Evolutionary conservation across 1,140 invertebrate genomes (phyloP).

Genomic region (Teleogryllus occipitalis): DNA sequence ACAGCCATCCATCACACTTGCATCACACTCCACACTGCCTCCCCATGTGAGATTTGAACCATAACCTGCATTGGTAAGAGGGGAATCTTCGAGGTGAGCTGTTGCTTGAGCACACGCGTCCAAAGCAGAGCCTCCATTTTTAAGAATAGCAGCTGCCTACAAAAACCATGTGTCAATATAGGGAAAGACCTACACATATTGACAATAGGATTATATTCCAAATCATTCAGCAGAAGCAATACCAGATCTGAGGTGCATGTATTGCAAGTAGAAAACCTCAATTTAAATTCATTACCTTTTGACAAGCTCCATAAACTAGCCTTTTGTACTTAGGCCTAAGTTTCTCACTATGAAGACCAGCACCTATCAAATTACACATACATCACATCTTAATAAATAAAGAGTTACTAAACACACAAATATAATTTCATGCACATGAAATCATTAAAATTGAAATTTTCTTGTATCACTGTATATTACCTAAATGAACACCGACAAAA

Average conservation of each 20-base stretch:
- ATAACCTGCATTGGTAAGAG: conserved; percentile 83
- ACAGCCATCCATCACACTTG: conserved; percentile 81
- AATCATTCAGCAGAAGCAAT: background rate
- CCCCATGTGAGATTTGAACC: conserved; percentile 84
- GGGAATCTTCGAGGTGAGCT: conserved; percentile 72
- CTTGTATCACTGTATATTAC: background rate
- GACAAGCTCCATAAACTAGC: background rate
- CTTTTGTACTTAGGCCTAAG: background rate
- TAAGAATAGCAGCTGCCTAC: background rate
- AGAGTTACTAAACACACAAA: background rate
- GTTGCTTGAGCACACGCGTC: conserved; percentile 74
- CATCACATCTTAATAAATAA: background rate
- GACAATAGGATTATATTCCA: too few species aligned
- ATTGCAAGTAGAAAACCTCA: background rate
- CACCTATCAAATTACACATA: background rate
- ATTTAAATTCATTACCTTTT: background rate
- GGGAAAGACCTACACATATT: too few species aligned
- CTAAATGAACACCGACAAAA: background rate
- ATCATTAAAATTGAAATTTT: background rate
- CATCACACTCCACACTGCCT: conserved; percentile 86
- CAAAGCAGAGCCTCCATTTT: conserved; percentile 52
- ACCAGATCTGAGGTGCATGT: background rate
- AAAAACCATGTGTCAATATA: background rate
- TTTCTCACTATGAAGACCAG: background rate
- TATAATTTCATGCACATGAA: too few species aligned